Evolutionary conservation across 2,113 vertebrate species (phyloP), one percentile per base, ranked within the genome.

Genomic region (Perca flavescens): DNA sequence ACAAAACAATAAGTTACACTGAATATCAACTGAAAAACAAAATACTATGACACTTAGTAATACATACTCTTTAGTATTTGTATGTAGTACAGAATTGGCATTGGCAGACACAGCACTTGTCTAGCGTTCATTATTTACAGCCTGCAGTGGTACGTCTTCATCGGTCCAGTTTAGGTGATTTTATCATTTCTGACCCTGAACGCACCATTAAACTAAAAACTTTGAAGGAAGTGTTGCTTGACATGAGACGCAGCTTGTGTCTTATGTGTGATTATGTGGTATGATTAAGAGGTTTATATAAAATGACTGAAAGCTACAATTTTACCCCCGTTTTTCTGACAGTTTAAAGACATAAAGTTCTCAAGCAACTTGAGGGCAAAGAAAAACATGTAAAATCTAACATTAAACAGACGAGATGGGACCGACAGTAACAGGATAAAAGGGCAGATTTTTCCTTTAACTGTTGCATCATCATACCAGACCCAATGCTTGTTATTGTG

Each of bases 371-470:
- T 9, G 7, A 8, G 25, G 58, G 25, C 31, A 53, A 17, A 77
- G 56, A 57, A 16, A 85, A 25, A 56, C 21, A 58, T 2, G 19
- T 47, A 31, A 64, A 74, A 57, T 12, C 2, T 6, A 53, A 60
- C 12, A 22, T 2, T 0, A 63, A 5, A n/a, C 9, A 63, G 49
- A 57, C 2, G 2, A 56, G n/a, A 61, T 43, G 3, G 2, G 36
- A 62, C 3, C 9, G 0, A 11, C 49, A 16, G 14, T 11, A n/a
- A 28, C 50, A 16, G 9, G 28, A 71, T 69, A 2, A 73, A 54
- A 60, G 43, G 62, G 81, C 71, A 50, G 70, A 83, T 79, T 76
- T 85, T 84, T 76, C 79, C 64, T 81, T 63, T 56, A 71, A 70
- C 52, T n/a, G 16, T 4, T 52, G 11, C 53, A 6, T 60, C 52